Percentiles rank a stretch among this genome's conserved stretches.
Conservation (phyloP, 2,797 vertebrate genomes). For the Phrynocephalus vlangalii region DNA sequence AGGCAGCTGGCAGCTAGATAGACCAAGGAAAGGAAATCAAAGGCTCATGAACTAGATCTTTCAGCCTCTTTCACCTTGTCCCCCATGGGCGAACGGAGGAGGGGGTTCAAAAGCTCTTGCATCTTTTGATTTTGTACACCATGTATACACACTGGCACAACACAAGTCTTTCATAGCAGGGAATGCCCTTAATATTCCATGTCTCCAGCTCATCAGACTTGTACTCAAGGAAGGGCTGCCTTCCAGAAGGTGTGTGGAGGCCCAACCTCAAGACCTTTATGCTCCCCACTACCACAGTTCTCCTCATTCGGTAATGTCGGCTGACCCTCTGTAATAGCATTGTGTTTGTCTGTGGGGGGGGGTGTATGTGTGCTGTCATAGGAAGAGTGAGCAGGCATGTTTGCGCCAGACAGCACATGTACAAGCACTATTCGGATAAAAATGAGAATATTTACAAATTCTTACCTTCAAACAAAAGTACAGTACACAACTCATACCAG, state of each 20-base stretch:
- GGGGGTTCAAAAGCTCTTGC: not conserved
- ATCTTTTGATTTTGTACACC: not conserved
- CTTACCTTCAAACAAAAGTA: conserved; percentile 47
- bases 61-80: not conserved
- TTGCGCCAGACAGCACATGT: too few relatives aligned
- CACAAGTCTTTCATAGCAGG: not conserved
- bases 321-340: not conserved
- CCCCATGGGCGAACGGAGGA: too few relatives aligned
- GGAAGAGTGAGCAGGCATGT: too few relatives aligned
- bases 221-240: not conserved
- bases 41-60: not conserved
- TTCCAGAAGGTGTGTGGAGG: not conserved
- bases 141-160: not conserved
- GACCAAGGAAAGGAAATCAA: not conserved
- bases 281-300: not conserved
- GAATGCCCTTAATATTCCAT: not conserved
- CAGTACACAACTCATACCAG: not conserved
- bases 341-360: too few relatives aligned
- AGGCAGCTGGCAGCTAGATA: not conserved
- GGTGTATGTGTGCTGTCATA: not conserved
- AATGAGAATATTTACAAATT: not conserved
- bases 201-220: not conserved
- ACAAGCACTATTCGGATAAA: not conserved
- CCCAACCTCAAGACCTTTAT: not conserved
- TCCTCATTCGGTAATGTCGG: not conserved